phyloP scores from a whole-genome alignment of 2,797 vertebrate genomes.

The Perdix hodgsoniae region DNA sequence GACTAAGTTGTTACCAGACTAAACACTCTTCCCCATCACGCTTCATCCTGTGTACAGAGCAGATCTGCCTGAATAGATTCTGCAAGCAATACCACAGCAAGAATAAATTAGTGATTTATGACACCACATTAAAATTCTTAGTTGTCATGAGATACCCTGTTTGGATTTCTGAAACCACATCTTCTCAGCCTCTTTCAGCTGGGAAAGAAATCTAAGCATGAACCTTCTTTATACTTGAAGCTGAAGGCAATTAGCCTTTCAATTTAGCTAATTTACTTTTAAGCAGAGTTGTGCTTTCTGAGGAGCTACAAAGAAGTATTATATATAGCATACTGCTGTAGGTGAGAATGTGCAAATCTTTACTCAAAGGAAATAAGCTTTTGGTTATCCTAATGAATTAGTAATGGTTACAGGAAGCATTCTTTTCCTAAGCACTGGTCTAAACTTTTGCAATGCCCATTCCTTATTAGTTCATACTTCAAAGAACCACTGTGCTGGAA shows the following conservation, averaged over 20 bases:
- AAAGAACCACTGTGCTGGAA: constrained; percentile 39
- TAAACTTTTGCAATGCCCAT: constrained; percentile 37
- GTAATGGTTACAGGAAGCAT: constrained; percentile 49
- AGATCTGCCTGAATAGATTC: constrained; percentile 3
- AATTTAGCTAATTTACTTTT: constrained; percentile 68
- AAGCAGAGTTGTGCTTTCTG: constrained; percentile 59
- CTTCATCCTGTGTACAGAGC: constrained; percentile 1
- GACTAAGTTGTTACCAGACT: not conserved
- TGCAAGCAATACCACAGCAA: constrained; percentile 41
- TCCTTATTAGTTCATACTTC: constrained; percentile 60
- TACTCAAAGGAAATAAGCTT: constrained; percentile 58
- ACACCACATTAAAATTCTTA: constrained; percentile 59
- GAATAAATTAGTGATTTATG: constrained; percentile 62
- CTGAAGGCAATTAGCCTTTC: constrained; percentile 63
- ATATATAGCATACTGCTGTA: constrained; percentile 40
- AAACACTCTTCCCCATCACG: not conserved
- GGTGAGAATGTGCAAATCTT: constrained; percentile 63
- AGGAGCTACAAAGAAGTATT: constrained; percentile 30
- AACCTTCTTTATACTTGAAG: constrained; percentile 45
- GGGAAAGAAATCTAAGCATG: constrained; percentile 39
- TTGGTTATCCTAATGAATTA: constrained; percentile 62
- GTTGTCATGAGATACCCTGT: constrained; percentile 37
- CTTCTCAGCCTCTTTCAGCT: constrained; percentile 44
- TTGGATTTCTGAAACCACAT: constrained; percentile 60
- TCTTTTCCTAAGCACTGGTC: constrained; percentile 27